Evolutionary conservation across 1,140 invertebrate genomes (phyloP), one percentile per base, ranked within the genome.

Genomic region (Drosophila persimilis): DNA sequence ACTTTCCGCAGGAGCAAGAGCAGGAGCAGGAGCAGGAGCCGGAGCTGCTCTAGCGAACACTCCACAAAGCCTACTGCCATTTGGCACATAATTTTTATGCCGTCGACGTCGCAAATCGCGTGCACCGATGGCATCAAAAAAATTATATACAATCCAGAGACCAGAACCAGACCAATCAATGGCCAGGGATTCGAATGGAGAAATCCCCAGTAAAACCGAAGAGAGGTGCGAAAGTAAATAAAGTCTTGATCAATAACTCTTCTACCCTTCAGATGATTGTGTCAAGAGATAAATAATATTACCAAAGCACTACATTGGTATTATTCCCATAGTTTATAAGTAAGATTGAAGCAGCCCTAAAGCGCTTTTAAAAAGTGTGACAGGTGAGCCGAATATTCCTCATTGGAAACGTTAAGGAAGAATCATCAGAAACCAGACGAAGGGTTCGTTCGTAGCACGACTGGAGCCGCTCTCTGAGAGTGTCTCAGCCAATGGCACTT

Each of bases 1-100:
- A 74, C 48, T 46, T 52, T 55, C 39, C 59, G 60, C 43, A 56
- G 58, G 44, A 44, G 54, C 47, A 51, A 63, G 50, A 73, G 60
- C 43, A 56, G 58, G 44, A 44, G 60, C 43, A 56, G 58, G 44
- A 44, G 54, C 47, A 51, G 70, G 50, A 66, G 56, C 62, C 59
- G 57, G 73, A 80, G 55, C 67, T 76, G 76, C 66, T 80, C 66
- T 72, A 64, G 65, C 80, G 26, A 81, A 62, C 65, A 67, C 83
- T 75, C 55, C 59, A 85, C 73, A 78, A 74, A 81, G 77, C 83
- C 77, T 88, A 88, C 81, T 86, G 81, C 77, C 73, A 81, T 73
- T 77, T 66, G 62, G 81, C 77, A 86, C 81, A 86, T 86, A 86
- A 86, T 86, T 86, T 81, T 75, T 77, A 81, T 88, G 81, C 83